These are phyloP conservation scores for Lypha dubia DNA, from an alignment of 2,888 invertebrate species.

Conservation along the genomic window DNA sequence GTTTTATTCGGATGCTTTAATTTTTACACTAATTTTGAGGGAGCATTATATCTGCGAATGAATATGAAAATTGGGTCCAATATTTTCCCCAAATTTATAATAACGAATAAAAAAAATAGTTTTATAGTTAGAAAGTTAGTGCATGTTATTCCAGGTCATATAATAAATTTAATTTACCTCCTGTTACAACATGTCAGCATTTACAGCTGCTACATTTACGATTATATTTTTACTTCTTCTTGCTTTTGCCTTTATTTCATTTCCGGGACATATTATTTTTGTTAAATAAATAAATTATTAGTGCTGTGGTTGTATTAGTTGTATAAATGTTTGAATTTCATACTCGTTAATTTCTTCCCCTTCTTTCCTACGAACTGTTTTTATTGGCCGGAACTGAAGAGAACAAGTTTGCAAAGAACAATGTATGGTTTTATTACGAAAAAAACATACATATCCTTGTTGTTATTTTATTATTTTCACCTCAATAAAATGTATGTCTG, in stretches of 20 bases:
- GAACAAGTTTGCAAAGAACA: slow-evolving; percentile 35
- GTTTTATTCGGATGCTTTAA: neutral
- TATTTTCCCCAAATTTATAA: too few species aligned
- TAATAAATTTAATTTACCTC: slow-evolving; percentile 15
- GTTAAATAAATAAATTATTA: slow-evolving; percentile 31
- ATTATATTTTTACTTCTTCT: slow-evolving; percentile 16
- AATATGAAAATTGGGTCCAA: too few species aligned
- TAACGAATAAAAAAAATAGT: too few species aligned
- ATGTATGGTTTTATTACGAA: slow-evolving; percentile 59
- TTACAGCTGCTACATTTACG: slow-evolving; percentile 39
- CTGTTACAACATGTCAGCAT: neutral
- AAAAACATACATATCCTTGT: slow-evolving; percentile 49
- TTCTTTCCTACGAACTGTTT: neutral
- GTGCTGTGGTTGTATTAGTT: slow-evolving; percentile 10
- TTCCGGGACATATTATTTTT: slow-evolving; percentile 13
- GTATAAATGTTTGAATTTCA: slow-evolving; percentile 31
- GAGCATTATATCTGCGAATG: too few species aligned
- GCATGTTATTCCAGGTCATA: slow-evolving; percentile 16
- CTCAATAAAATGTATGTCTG: slow-evolving; percentile 31
- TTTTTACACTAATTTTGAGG: neutral
- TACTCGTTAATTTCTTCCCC: slow-evolving; percentile 23
- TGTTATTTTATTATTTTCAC: slow-evolving; percentile 58
- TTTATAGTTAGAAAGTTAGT: too few species aligned
- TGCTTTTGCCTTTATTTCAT: slow-evolving; percentile 27
- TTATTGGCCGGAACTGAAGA: slow-evolving; percentile 14